Percentiles rank a stretch among this genome's conserved stretches.
phyloP scores from a whole-genome alignment of 2,113 vertebrate genomes.

The Erinaceus europaeus region DNA sequence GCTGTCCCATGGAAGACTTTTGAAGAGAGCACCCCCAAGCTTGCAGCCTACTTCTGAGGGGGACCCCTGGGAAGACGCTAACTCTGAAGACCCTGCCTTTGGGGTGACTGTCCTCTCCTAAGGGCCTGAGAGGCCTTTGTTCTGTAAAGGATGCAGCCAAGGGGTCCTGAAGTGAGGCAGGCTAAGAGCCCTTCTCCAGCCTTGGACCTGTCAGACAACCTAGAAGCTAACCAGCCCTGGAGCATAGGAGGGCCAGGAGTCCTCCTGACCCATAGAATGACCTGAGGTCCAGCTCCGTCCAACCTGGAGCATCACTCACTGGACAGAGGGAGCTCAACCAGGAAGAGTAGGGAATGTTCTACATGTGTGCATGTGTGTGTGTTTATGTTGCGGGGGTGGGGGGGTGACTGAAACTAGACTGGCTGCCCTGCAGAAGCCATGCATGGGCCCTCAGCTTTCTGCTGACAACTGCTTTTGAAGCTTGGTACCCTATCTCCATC shows the following conservation, averaged over 20 bases:
- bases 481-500: not conserved
- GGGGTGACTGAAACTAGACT: too few species aligned
- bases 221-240: constrained; percentile 17
- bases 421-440: not conserved
- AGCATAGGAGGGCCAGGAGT: not conserved
- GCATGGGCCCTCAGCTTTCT: too few species aligned
- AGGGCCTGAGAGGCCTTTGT: not conserved
- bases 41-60: not conserved
- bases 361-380: too few species aligned
- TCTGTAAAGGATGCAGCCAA: not conserved
- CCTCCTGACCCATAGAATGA: not conserved
- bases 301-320: too few species aligned
- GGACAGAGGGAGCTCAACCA: too few species aligned
- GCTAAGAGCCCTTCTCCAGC: not conserved
- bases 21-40: too few species aligned
- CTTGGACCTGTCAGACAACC: not conserved
- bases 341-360: too few species aligned
- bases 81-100: not conserved
- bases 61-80: not conserved
- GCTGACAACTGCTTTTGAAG: not conserved
- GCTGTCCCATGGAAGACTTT: not conserved
- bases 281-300: too few species aligned
- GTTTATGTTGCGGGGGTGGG: too few species aligned
- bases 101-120: not conserved
- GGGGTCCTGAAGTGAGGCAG: not conserved